Percentiles rank a stretch among this genome's conserved stretches.
Evolutionary conservation across 2,113 vertebrate species (phyloP).

Genomic region (Hyaena hyaena): DNA sequence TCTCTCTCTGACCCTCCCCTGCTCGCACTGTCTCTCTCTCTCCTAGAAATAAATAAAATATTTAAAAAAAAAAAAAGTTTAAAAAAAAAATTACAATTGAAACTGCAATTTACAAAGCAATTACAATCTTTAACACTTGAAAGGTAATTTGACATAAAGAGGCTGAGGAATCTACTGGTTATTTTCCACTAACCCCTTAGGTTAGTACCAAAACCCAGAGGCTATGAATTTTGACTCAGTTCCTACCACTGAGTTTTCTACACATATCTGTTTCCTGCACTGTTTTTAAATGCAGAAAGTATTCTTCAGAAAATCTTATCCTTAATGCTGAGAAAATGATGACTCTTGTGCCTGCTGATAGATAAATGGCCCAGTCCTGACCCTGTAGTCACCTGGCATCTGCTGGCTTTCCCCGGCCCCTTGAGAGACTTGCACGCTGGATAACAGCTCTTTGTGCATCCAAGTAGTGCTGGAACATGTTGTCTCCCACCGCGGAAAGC

Average conservation of each 20-base stretch:
- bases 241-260: background rate
- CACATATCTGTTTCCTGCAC: background rate
- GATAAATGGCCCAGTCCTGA: background rate
- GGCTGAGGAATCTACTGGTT: background rate
- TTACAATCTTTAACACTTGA: background rate
- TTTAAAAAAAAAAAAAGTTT: too few species aligned
- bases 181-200: background rate
- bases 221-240: background rate
- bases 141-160: constrained; percentile 19
- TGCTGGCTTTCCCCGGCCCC: background rate
- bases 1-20: too few species aligned
- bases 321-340: constrained; percentile 9
- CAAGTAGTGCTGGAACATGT: constrained; percentile 71
- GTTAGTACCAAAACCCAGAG: background rate
- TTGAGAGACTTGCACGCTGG: constrained; percentile 58
- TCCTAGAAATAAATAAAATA: too few species aligned
- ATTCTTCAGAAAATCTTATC: constrained; percentile 31
- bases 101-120: background rate
- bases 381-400: background rate
- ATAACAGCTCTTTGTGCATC: constrained; percentile 67
- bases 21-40: too few species aligned
- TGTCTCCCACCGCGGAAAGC: constrained; percentile 20
- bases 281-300: background rate
- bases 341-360: background rate
- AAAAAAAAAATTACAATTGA: background rate